Base-by-base conservation (phyloP, 2,797 vertebrate species). In the Margarornis squamiger region DNA sequence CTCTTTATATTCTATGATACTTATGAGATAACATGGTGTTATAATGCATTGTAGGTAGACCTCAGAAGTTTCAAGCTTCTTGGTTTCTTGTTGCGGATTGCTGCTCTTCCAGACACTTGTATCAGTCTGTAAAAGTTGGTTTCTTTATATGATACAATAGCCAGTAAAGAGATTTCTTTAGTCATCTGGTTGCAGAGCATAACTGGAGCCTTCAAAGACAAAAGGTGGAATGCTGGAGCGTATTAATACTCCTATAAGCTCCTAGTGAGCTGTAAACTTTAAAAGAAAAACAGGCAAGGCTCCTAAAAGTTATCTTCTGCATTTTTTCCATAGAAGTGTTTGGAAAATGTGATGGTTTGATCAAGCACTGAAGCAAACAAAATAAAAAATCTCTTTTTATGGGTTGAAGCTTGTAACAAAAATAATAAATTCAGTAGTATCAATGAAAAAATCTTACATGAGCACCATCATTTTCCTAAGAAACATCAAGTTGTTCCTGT, bases 191-290 rank as follows among this genome's bases (percentile, higher is more conserved):
- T 85, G n/a, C n/a, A 52, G 26, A 71, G 36, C 1, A 0, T 48
- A 55, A 80, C 14, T 3, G 3, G 10, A 76, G 27, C n/a, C 39
- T 91, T 30, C 15, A 17, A 23, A 65, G 30, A 66, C 17, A 11
- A 39, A 66, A 58, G 9, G 19, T 66, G n/a, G 14, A 59, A 49
- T 3, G 5, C 9, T 66, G 48, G 39, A 58, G 20, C 0, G 0
- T 29, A 27, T 26, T 32, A 76, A n/a, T 14, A 36, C 45, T 86
- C 51, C 46, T 75, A n/a, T 91, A 65, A 82, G 21, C 59, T 76
- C 49, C 38, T 79, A 34, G 17, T 29, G 58, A 54, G 29, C 21
- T 81, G 27, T 59, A 21, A 58, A 58, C 51, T 62, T 93, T 19
- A 32, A 63, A 80, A 55, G 22, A 29, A 58, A 83, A 90, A 30